These are phyloP conservation scores for Oscheius sp. DNA, from an alignment of 2,888 invertebrate species.

Conservation along the genomic window DNA sequence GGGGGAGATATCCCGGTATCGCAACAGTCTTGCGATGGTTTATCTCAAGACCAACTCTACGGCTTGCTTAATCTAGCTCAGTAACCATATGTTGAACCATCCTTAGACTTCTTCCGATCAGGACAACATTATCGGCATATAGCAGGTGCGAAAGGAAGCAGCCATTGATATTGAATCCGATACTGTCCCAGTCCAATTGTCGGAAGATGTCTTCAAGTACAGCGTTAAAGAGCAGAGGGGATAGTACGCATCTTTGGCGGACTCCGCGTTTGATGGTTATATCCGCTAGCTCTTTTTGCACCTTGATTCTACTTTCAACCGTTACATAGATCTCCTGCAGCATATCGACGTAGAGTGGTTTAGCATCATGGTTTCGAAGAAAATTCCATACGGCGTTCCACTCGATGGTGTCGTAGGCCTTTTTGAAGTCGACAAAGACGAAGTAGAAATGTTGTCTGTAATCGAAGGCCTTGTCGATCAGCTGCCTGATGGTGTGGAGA, in stretches of 20 bases:
- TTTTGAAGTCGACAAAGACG: conserved; percentile 35
- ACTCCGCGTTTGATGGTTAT: conserved; percentile 25
- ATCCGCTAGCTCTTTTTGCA: background rate
- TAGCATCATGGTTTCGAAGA: background rate
- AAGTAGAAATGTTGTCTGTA: conserved; percentile 30
- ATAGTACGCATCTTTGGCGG: conserved; percentile 26
- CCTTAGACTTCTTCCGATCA: too few relatives aligned
- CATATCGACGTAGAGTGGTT: too few relatives aligned
- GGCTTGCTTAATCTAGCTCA: too few relatives aligned
- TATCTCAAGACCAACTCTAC: too few relatives aligned
- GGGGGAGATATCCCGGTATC: too few relatives aligned
- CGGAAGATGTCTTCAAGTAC: conserved; percentile 23
- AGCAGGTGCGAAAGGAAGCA: conserved; percentile 19
- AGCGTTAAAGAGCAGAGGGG: conserved; percentile 29
- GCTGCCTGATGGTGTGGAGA: conserved; percentile 6
- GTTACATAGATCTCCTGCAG: background rate
- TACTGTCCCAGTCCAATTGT: conserved; percentile 31
- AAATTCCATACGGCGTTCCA: conserved; percentile 19
- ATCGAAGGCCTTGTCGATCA: conserved; percentile 8
- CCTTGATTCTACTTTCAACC: background rate
- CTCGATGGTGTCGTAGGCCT: conserved; percentile 35
- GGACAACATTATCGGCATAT: too few relatives aligned
- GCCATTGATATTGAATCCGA: conserved; percentile 34
- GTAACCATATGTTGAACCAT: too few relatives aligned
- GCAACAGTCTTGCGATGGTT: background rate